Evolutionary conservation across 2,797 vertebrate genomes (phyloP).

Genomic region (Lerista edwardsae): DNA sequence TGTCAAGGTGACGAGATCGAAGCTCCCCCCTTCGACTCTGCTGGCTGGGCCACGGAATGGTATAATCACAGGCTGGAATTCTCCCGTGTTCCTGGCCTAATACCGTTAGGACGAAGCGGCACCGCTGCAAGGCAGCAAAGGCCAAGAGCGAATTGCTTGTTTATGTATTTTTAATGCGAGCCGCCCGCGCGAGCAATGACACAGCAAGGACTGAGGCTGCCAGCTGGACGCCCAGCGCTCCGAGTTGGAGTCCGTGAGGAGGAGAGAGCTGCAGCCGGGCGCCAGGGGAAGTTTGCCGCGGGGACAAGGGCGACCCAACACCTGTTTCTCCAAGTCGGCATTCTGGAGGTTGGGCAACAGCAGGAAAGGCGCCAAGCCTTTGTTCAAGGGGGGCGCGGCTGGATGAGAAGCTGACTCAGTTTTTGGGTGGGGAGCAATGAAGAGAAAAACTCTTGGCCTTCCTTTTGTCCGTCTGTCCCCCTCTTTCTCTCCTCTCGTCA

Average conservation of each 20-base stretch:
- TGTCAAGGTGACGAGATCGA: not conserved
- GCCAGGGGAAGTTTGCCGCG: slow-evolving; percentile 42
- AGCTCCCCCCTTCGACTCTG: not conserved
- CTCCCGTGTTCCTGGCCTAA: not conserved
- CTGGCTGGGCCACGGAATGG: not conserved
- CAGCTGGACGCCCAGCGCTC: slow-evolving; percentile 9
- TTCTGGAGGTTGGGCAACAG: slow-evolving; percentile 49
- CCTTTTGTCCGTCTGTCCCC: too few species aligned
- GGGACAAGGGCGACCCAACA: slow-evolving; percentile 31
- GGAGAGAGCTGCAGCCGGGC: rapidly evolving
- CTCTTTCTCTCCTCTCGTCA: too few species aligned
- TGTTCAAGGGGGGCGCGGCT: too few species aligned
- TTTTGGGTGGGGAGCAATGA: not conserved
- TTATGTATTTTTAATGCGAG: slow-evolving; percentile 23
- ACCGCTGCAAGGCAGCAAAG: not conserved
- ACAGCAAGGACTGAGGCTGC: slow-evolving; percentile 43
- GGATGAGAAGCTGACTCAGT: not conserved
- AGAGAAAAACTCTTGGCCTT: too few species aligned
- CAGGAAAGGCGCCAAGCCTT: not conserved
- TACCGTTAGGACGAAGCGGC: not conserved
- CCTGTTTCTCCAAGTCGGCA: slow-evolving; percentile 51
- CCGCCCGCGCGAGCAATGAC: slow-evolving; percentile 30
- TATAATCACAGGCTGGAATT: not conserved
- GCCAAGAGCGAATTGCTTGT: not conserved
- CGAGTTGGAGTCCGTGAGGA: slow-evolving; percentile 24